Percentiles rank a stretch among this genome's conserved stretches.
Conservation (phyloP, 2,797 vertebrate species). For the Malacoctenus gilli region DNA sequence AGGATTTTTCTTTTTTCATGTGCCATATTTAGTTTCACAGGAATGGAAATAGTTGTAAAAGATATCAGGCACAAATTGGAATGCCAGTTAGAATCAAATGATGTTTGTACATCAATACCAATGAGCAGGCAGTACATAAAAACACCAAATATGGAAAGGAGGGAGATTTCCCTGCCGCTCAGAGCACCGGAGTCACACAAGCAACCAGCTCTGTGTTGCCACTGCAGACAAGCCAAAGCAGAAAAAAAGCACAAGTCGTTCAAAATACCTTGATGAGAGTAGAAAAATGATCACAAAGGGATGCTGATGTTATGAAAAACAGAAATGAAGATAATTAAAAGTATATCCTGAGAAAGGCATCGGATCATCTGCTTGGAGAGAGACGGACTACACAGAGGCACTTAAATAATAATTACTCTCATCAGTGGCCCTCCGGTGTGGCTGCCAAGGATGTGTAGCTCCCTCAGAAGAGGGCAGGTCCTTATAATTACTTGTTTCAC, state of each 20-base stretch:
- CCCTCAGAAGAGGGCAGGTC: conserved; percentile 68
- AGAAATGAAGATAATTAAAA: conserved; percentile 26
- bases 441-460: conserved; percentile 42
- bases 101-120: background rate
- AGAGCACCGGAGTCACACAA: background rate
- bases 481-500: conserved; percentile 65
- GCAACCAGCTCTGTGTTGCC: background rate
- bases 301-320: conserved; percentile 24
- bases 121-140: background rate
- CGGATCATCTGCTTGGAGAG: conserved; percentile 26
- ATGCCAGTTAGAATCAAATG: background rate
- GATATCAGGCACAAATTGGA: background rate
- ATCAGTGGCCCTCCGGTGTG: conserved; percentile 49
- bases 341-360: conserved; percentile 19
- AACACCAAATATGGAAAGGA: too few relatives aligned
- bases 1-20: too few relatives aligned
- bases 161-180: background rate
- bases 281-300: conserved; percentile 20
- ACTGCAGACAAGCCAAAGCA: background rate
- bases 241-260: background rate
- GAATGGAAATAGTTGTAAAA: background rate
- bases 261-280: conserved; percentile 6
- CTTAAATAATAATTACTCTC: conserved; percentile 54
- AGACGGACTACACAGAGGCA: conserved; percentile 21
- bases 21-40: background rate